These are phyloP conservation scores for Cervus canadensis DNA, from an alignment of 2,113 vertebrate species.

Conservation along the genomic window DNA sequence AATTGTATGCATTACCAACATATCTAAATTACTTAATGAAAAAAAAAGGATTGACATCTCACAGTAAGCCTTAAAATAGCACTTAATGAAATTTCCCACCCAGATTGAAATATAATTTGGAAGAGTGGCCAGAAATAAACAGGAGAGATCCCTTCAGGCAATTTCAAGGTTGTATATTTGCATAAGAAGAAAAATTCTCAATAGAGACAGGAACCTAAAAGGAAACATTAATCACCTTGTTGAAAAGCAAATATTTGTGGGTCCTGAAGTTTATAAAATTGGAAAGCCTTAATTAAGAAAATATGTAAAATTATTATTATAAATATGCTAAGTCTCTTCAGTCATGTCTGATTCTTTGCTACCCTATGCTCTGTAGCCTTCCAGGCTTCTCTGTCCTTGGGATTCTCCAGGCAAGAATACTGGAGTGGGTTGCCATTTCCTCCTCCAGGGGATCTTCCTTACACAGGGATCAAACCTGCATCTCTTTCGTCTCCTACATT, in stretches of 20 bases:
- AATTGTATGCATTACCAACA: background rate
- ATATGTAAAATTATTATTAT: background rate
- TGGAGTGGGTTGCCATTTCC: background rate
- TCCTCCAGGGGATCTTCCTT: background rate
- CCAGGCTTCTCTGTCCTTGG: background rate
- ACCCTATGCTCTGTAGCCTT: background rate
- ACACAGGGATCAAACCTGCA: background rate
- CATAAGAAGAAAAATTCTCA: background rate
- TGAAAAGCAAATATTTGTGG: background rate
- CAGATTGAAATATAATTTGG: background rate
- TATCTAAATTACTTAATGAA: background rate
- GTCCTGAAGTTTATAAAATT: background rate
- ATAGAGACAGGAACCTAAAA: background rate
- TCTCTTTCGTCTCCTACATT: background rate
- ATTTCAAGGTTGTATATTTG: background rate
- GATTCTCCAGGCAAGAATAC: background rate
- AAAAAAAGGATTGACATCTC: background rate
- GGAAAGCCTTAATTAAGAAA: background rate
- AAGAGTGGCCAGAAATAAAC: background rate
- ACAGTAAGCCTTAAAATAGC: slow-evolving; percentile 6
- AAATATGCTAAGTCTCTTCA: background rate
- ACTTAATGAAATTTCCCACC: background rate
- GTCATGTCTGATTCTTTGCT: background rate
- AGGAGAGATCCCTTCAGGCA: background rate
- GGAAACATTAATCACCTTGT: background rate